phyloP scores from a whole-genome alignment of 2,113 vertebrate genomes.

The Isichthys henryi region DNA sequence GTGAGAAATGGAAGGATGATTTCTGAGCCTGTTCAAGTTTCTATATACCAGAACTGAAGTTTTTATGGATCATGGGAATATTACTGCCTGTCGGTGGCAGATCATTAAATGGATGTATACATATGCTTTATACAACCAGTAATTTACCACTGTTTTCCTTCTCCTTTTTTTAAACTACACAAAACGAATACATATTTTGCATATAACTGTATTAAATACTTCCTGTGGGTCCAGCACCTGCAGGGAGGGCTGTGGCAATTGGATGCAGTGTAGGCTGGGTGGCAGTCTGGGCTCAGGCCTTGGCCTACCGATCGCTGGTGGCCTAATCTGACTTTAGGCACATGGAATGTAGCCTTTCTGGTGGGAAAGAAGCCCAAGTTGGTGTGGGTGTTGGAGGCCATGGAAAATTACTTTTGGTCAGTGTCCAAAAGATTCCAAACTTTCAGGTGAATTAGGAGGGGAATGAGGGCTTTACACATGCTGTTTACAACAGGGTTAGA shows the following conservation, averaged over 20 bases:
- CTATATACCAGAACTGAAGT: constrained; percentile 19
- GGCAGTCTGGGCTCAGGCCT: not conserved
- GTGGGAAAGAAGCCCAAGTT: not conserved
- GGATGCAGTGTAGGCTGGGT: not conserved
- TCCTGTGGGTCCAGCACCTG: not conserved
- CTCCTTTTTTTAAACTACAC: not conserved
- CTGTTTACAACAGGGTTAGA: not conserved
- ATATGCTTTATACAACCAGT: constrained; percentile 35
- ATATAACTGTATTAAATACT: not conserved
- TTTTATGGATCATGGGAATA: constrained; percentile 26
- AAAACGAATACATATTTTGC: not conserved
- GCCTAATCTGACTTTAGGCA: not conserved
- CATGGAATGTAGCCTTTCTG: not conserved
- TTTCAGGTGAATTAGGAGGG: not conserved
- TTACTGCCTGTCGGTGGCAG: constrained; percentile 41
- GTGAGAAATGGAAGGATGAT: constrained; percentile 48
- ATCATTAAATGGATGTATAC: constrained; percentile 52
- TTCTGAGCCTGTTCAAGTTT: constrained; percentile 40
- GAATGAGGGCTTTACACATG: not conserved
- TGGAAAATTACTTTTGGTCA: not conserved
- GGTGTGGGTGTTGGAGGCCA: not conserved
- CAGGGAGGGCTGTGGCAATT: not conserved
- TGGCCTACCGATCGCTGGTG: not conserved
- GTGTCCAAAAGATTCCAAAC: too few species aligned
- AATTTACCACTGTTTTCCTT: constrained; percentile 15